Evolutionary conservation across 2,797 vertebrate genomes (phyloP).

Genomic region (Spinibarbus caldwelli): DNA sequence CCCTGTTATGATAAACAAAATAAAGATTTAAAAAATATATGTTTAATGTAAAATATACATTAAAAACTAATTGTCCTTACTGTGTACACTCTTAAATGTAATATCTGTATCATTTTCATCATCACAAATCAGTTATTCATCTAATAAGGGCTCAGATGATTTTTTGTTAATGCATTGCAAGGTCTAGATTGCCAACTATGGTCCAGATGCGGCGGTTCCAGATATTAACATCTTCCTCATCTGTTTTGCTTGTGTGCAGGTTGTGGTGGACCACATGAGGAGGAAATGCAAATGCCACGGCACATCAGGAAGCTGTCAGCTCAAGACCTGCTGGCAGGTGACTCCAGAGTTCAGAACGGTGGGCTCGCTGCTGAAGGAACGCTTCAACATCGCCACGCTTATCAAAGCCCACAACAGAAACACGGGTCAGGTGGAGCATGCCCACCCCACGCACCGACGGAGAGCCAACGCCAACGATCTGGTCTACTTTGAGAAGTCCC

Average conservation of each 20-base stretch:
- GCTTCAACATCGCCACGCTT: conserved; percentile 90
- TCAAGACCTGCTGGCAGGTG: conserved; percentile 99
- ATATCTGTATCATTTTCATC: background rate
- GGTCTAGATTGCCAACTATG: background rate
- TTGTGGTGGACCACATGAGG: conserved; percentile 97
- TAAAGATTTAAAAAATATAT: background rate
- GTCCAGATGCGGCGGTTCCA: conserved; percentile 17
- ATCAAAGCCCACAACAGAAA: conserved; percentile 98
- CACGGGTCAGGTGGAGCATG: conserved; percentile 91
- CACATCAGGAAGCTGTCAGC: conserved; percentile 97
- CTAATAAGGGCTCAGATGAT: background rate
- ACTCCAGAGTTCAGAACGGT: conserved; percentile 94
- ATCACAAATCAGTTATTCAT: background rate
- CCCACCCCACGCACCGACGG: conserved; percentile 81
- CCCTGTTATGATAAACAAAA: background rate
- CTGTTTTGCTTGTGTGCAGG: conserved; percentile 72
- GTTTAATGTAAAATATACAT: background rate
- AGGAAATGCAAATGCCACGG: conserved; percentile 99
- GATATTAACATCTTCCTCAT: conserved; percentile 40
- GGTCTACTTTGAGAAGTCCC: conserved; percentile 97
- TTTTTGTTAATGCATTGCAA: background rate
- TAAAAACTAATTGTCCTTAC: background rate
- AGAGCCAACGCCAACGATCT: conserved; percentile 85
- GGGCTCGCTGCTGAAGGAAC: conserved; percentile 92
- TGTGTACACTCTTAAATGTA: background rate